Evolutionary conservation across 2,113 vertebrate species (phyloP), one percentile per base, ranked within the genome.

Genomic region (Anas platyrhynchos): DNA sequence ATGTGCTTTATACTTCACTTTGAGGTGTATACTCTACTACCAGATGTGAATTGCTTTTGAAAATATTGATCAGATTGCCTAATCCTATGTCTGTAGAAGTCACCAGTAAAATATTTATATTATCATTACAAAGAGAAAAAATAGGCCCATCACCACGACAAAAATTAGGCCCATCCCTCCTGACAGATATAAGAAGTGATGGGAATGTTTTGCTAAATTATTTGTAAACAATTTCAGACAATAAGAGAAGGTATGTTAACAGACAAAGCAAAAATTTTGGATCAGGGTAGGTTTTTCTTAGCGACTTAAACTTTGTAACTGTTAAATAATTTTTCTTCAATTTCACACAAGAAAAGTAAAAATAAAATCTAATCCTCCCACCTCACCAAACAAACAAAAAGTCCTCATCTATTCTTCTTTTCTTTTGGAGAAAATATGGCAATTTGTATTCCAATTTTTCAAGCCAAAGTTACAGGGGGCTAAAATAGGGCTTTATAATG

Each of bases 401-500:
- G 50, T 56, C 43, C 43, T 93, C 58, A 82, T 73, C 36, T 82
- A 72, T 79, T 96, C 83, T 90, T 81, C 69, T 63, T 86, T 89
- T 85, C 84, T 73, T 95, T 91, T 79, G 75, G 41, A 91, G 82
- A 89, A 97, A 96, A 97, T 73, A 82, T 84, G 81, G 69, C 50
- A 96, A 96, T 97, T 97, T 94, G 44, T 89, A 93, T 85, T 92
- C 74, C 87, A 91, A 32, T 95, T 94, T 94, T 93, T 92, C 69
- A 87, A 94, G 91, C 63, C 81, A 89, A 94, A 97, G 87, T 95
- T 95, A 96, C 87, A 93, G 87, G 71, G 82, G 67, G 63, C 62
- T 96, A 83, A 95, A 96, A 87, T 83, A 94, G 22, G 87, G 82
- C 36, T 92, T 95, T 83, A 95, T 96, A 95, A 97, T 96, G 92